Evolutionary conservation across 2,888 invertebrate genomes (phyloP), one percentile per base, ranked within the genome.

Genomic region (Ferdinandea cuprea): DNA sequence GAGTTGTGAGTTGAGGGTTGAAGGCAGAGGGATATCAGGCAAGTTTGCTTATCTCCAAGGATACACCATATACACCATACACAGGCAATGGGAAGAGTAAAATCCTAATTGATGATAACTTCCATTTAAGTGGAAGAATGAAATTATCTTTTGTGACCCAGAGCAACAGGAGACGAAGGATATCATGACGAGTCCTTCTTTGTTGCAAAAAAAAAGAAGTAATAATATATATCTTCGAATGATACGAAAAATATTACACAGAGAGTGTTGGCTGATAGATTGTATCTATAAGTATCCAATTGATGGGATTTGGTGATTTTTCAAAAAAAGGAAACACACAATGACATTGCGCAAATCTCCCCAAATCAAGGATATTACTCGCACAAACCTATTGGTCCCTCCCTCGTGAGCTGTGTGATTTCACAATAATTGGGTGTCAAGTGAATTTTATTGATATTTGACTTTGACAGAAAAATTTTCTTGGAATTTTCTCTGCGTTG

Each of bases 391-490:
- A n/a, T 9, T 40, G 21, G 19, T n/a, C 25, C 37, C n/a, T 25
- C 25, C 13, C 32, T 48, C 56, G 35, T 19, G 3, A 28, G 66
- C 72, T 58, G 66, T 68, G 68, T 58, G 83, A 73, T 78, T 78
- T 83, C 63, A 56, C 78, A 83, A 78, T 83, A 83, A 83, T 83
- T 83, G 83, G 83, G 78, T 83, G 83, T 83, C 83, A 83, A 83
- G 83, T 83, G 83, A 83, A 73, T 78, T 83, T 83, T 83, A 83
- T 83, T 83, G 83, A 83, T 83, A 83, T 83, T 83, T 78, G 78
- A 83, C 72, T 83, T 83, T 83, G 83, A 83, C 83, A 72, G 83
- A 78, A 72, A 40, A 40, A 76, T 76, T 72, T 21, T 83, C 56
- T 78, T 56, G 37, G 66, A 69, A 61, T 83, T 72, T 68, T 52